Percentiles rank a stretch among this genome's conserved stretches.
Evolutionary conservation across 2,888 invertebrate genomes (phyloP).

Genomic region (Cephonodes hylas): DNA sequence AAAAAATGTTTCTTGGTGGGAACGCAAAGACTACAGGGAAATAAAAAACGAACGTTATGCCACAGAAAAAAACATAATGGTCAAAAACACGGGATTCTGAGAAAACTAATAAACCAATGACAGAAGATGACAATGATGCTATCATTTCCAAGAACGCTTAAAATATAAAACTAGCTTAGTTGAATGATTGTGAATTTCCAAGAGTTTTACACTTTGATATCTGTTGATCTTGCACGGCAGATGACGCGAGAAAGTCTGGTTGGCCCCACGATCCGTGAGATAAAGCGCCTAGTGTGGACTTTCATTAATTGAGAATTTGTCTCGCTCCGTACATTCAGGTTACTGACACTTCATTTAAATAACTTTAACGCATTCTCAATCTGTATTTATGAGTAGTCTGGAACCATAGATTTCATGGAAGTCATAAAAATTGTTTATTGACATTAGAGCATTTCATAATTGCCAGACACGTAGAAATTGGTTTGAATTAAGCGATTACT

Average conservation of each 20-base stretch:
- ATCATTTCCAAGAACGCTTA: neutral
- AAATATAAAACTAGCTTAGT: slow-evolving; percentile 14
- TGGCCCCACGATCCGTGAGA: slow-evolving; percentile 46
- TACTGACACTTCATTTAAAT: neutral
- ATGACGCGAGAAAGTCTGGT: slow-evolving; percentile 56
- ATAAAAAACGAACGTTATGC: neutral
- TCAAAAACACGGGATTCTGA: neutral
- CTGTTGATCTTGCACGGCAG: slow-evolving; percentile 50
- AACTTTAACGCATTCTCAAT: neutral
- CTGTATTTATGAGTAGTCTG: neutral
- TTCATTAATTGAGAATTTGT: slow-evolving; percentile 50
- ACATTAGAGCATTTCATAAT: too few species aligned
- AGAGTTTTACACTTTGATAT: slow-evolving; percentile 35
- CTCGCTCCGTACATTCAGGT: slow-evolving; percentile 14
- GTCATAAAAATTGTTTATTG: too few species aligned
- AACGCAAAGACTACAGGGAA: neutral
- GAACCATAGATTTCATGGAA: neutral
- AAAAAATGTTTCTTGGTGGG: neutral
- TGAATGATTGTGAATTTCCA: slow-evolving; percentile 39
- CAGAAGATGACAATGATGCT: neutral
- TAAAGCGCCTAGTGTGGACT: slow-evolving; percentile 41
- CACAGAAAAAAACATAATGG: neutral
- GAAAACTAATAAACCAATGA: neutral
- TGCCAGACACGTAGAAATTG: too few species aligned
- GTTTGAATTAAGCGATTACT: too few species aligned